Evolutionary conservation across 2,113 vertebrate genomes (phyloP), one percentile per base, ranked within the genome.

Genomic region (Misgurnus anguillicaudatus): DNA sequence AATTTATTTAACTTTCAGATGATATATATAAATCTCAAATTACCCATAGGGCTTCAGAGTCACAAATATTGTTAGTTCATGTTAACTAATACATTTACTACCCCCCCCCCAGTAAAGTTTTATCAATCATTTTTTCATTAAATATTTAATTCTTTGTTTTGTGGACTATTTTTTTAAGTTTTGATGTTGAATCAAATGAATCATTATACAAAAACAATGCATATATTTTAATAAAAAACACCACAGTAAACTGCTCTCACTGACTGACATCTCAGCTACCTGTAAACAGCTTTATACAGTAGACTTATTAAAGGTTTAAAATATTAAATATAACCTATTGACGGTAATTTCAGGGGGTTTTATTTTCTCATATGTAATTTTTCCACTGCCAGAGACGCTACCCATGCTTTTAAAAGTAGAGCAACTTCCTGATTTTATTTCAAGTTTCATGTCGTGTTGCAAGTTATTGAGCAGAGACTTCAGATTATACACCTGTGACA

Each of bases 381-480:
- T 31, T 9, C n/a, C 60, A 39, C 64, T 48, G 19, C 4, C 13
- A 83, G 51, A 77, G 7, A 72, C n/a, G 55, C 58, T 55, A 58
- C 69, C 41, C 53, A 51, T 41, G 39, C 31, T 21, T 38, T 61
- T 79, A 73, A 69, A 57, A 73, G 47, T 63, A 41, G 63, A 69
- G 48, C 72, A 58, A 80, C 80, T 84, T 84, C 83, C 80, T 84
- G 75, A 81, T 72, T 82, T 79, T 75, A 42, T 80, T 80, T 77
- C 42, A 68, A 62, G 19, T 77, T 73, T 71, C 66, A 69, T 36
- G 6, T 19, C 19, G 1, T 72, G 66, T 55, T 60, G 38, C 61
- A 71, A 41, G 8, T 55, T 38, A 21, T 38, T 42, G 66, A 42
- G 16, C 10, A 36, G 39, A 4, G 61, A 60, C 31, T 57, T 17